Base-by-base conservation (phyloP, 2,797 vertebrate species). In the Sebastolobus altivelis region DNA sequence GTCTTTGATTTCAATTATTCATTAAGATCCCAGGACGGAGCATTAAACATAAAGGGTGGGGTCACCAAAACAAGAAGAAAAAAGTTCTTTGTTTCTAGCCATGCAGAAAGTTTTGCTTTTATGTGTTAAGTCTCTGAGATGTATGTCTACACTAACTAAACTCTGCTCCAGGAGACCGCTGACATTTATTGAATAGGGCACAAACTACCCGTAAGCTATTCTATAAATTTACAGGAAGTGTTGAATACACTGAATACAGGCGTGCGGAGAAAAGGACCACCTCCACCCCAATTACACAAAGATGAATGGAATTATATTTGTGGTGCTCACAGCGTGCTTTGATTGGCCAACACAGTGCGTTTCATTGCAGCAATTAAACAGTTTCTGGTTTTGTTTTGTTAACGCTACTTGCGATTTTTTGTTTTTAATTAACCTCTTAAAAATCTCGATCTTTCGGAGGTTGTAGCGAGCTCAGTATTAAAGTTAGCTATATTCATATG, bases 1-100 rank as follows among this genome's bases (percentile, higher is more conserved):
- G 37, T 35, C 9, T 52, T 77, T 46, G 4, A 22, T 9, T n/a
- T 79, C 7, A 79, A 74, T 77, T 6, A 76, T 83, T 79, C 25
- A 74, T 60, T 76, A 1, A 22, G 40, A 69, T 73, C 33, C 4
- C 54, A 63, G 46, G 18, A 37, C 16, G 29, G 14, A 46, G 68
- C 25, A 13, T n/a, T 8, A 31, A 65, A 52, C 3, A 6, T 5
- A 2, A 43, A 54, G 40, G 66, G 61, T 3, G 43, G 7, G 20
- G 49, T 73, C 37, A 14, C 20, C n/a, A 18, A 37, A 59, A 56
- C 5, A 7, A 61, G 1, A 49, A 11, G 0, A 25, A 35, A 22
- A 66, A 6, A 7, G 46, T 0, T 18, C 18, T 66, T 22, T 12
- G n/a, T 71, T n/a, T n/a, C 3, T 5, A 12, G 13, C 29, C 7